Conservation (phyloP, 2,888 invertebrate genomes). For the Drosophila neotestacea region DNA sequence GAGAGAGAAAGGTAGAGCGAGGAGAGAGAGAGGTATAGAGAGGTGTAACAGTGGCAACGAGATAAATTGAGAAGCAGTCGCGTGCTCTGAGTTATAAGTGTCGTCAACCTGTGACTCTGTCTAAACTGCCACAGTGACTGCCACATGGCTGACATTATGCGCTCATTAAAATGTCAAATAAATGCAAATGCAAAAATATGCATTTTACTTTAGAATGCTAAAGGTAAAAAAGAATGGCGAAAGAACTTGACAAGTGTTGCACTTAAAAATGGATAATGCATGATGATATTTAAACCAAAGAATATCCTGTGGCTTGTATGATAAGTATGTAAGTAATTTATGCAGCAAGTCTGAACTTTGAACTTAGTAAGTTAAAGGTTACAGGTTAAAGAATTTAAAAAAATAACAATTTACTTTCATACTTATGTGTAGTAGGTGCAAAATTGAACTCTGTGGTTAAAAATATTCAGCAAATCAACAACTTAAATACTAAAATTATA, state of each 20-base stretch:
- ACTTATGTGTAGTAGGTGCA: background rate
- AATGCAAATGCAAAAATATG: slow-evolving; percentile 70
- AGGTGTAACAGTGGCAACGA: slow-evolving; percentile 20
- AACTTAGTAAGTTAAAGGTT: slow-evolving; percentile 45
- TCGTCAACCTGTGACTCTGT: slow-evolving; percentile 42
- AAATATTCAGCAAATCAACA: too few relatives aligned
- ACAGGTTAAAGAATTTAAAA: background rate
- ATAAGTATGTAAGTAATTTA: slow-evolving; percentile 13
- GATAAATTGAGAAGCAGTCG: slow-evolving; percentile 43
- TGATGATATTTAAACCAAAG: slow-evolving; percentile 34
- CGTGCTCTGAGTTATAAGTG: slow-evolving; percentile 38
- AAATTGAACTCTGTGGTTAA: too few relatives aligned
- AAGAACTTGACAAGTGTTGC: slow-evolving; percentile 48
- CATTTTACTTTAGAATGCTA: slow-evolving; percentile 47
- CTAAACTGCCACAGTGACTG: slow-evolving; percentile 22
- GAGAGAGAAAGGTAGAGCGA: background rate
- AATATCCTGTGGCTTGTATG: slow-evolving; percentile 17
- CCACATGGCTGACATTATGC: slow-evolving; percentile 67
- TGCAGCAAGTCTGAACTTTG: slow-evolving; percentile 62
- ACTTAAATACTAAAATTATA: too few relatives aligned
- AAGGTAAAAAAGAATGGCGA: slow-evolving; percentile 10
- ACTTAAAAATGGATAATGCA: slow-evolving; percentile 58
- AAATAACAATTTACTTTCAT: background rate
- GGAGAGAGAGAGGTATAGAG: background rate
- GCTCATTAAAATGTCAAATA: slow-evolving; percentile 82